Percentiles rank a stretch among this genome's conserved stretches.
phyloP scores from a whole-genome alignment of 1,140 invertebrate species.

The Lepidostoma basale region DNA sequence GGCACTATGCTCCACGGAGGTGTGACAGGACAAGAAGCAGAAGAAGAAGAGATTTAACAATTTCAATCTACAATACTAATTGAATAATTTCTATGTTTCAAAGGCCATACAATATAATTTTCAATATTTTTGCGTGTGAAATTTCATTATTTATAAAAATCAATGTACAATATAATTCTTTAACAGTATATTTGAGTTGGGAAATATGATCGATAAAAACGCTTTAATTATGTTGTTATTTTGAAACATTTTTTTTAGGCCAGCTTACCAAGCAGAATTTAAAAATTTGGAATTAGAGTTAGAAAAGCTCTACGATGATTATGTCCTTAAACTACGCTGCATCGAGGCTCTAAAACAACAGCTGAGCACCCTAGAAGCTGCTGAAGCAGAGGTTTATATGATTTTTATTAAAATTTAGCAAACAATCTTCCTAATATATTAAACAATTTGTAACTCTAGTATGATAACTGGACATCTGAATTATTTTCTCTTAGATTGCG shows the following conservation, averaged over 20 bases:
- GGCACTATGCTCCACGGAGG: no score
- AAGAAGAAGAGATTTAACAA: no score
- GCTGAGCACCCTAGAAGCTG: conserved; percentile 55
- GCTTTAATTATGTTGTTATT: no score
- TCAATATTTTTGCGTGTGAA: no score
- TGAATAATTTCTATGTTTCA: no score
- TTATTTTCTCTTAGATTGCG: conserved; percentile 48
- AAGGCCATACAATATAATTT: no score
- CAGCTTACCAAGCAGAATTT: conserved; percentile 97
- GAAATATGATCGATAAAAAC: no score
- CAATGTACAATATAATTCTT: no score
- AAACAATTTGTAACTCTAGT: neutral
- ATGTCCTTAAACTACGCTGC: conserved; percentile 86
- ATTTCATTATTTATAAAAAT: no score
- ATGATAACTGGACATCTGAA: neutral
- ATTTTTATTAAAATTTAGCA: neutral
- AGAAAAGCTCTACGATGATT: conserved; percentile 83
- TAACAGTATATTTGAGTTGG: no score
- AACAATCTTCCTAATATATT: neutral
- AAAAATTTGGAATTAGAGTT: conserved; percentile 89
- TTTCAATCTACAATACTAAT: no score
- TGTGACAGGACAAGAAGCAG: no score
- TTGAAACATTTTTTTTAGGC: conserved; percentile 68
- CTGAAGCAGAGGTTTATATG: conserved; percentile 53
- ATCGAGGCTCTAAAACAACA: conserved; percentile 66